These are phyloP conservation scores for Jordanella pulchra DNA, from an alignment of 2,797 vertebrate species.

Conservation along the genomic window DNA sequence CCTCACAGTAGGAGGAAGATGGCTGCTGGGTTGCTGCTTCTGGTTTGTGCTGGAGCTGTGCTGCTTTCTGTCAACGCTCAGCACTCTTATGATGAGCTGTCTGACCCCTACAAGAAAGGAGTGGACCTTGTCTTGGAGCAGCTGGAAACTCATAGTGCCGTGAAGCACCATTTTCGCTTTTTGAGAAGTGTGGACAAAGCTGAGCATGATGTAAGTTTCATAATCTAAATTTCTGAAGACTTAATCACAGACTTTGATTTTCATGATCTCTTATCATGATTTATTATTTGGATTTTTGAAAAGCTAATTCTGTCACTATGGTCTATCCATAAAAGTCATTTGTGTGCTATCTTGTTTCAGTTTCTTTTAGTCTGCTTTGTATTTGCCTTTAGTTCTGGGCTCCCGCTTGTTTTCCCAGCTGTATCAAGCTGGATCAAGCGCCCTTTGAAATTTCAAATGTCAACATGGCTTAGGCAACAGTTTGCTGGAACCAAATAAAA, in stretches of 20 bases:
- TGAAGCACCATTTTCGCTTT: conserved; percentile 72
- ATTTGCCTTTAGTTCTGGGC: background rate
- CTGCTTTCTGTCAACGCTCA: conserved; percentile 51
- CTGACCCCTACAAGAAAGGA: conserved; percentile 60
- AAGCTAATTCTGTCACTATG: background rate
- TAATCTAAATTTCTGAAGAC: background rate
- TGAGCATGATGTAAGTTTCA: conserved; percentile 64
- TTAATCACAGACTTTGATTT: background rate
- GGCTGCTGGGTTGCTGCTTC: conserved; percentile 60
- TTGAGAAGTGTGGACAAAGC: conserved; percentile 57
- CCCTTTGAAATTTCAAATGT: background rate
- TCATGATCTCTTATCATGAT: background rate
- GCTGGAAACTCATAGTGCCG: conserved; percentile 38
- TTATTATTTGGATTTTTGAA: background rate
- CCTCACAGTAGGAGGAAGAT: conserved; percentile 59
- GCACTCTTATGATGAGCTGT: conserved; percentile 48
- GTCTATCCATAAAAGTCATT: background rate
- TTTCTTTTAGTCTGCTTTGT: background rate
- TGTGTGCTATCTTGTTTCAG: conserved; percentile 1
- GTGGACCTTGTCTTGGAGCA: conserved; percentile 69
- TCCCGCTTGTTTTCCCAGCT: conserved; percentile 32
- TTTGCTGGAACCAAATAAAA: background rate
- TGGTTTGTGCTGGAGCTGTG: conserved; percentile 57
- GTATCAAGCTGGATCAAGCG: background rate
- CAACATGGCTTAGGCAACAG: conserved; percentile 8